phyloP scores from a whole-genome alignment of 64 coral and sea anemone species.

The Montipora foliosa region DNA sequence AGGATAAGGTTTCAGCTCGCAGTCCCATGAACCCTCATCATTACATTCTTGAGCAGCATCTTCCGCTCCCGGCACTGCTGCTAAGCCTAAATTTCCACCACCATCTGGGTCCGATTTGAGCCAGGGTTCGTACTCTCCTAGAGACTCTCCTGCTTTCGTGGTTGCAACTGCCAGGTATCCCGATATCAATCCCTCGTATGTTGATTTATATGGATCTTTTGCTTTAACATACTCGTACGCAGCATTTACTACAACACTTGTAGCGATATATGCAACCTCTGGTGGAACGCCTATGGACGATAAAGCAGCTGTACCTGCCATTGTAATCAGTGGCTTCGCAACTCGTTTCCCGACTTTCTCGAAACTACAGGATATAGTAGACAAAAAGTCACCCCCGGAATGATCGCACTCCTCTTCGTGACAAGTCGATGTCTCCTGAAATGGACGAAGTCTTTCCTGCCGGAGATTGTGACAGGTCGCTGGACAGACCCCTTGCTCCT shows the following conservation, averaged over 20 bases:
- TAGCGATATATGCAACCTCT: neutral
- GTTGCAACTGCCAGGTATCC: too few relatives aligned
- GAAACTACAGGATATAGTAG: neutral
- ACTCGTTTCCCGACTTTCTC: neutral
- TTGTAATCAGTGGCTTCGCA: neutral
- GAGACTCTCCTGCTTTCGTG: too few relatives aligned
- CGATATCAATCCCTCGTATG: too few relatives aligned
- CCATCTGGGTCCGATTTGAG: too few relatives aligned
- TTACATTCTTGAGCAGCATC: neutral
- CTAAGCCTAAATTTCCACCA: too few relatives aligned
- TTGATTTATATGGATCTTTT: too few relatives aligned
- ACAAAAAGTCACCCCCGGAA: neutral
- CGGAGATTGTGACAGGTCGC: constrained; percentile 2
- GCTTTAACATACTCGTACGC: too few relatives aligned
- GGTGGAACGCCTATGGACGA: neutral
- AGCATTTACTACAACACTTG: too few relatives aligned
- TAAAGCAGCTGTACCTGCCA: neutral
- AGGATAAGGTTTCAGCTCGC: neutral
- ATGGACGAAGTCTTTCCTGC: neutral
- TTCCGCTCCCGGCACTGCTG: neutral
- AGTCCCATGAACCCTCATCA: neutral
- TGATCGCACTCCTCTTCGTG: neutral
- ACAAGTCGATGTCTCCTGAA: neutral
- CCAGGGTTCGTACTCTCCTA: too few relatives aligned
- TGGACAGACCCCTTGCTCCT: constrained; percentile 43